Evolutionary conservation across 2,888 invertebrate genomes (phyloP).

Genomic region (Drosophila mimica): DNA sequence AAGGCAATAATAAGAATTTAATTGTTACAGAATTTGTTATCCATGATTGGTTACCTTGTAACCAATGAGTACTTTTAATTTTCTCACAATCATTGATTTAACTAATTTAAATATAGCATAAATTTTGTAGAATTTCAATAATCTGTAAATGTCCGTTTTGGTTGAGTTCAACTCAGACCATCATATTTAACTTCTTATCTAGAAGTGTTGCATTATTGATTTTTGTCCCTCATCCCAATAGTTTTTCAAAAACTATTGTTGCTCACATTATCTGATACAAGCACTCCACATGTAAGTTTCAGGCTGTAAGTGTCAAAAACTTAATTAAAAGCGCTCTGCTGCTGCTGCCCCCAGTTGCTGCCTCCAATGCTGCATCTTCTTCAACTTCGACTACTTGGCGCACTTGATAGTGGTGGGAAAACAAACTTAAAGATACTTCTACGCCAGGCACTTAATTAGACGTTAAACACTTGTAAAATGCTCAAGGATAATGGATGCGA

Average conservation of each 20-base stretch:
- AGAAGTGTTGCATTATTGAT: neutral
- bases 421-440: slow-evolving; percentile 68
- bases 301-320: slow-evolving; percentile 74
- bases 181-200: neutral
- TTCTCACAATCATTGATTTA: neutral
- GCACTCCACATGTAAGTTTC: slow-evolving; percentile 14
- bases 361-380: slow-evolving; percentile 29
- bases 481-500: slow-evolving; percentile 77
- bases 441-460: slow-evolving; percentile 76
- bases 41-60: neutral
- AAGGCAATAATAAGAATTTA: neutral
- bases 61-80: neutral
- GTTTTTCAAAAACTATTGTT: slow-evolving; percentile 9
- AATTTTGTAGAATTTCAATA: neutral
- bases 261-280: slow-evolving; percentile 10
- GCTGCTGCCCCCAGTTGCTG: slow-evolving; percentile 23
- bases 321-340: slow-evolving; percentile 72
- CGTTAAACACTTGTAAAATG: slow-evolving; percentile 79
- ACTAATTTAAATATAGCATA: neutral
- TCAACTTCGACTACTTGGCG: slow-evolving; percentile 27
- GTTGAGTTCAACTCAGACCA: neutral
- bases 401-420: slow-evolving; percentile 56
- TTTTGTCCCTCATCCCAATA: neutral
- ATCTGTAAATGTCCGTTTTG: neutral
- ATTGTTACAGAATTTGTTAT: neutral